Conservation (phyloP, 2,888 invertebrate species). For the Cryptosula pallasiana region DNA sequence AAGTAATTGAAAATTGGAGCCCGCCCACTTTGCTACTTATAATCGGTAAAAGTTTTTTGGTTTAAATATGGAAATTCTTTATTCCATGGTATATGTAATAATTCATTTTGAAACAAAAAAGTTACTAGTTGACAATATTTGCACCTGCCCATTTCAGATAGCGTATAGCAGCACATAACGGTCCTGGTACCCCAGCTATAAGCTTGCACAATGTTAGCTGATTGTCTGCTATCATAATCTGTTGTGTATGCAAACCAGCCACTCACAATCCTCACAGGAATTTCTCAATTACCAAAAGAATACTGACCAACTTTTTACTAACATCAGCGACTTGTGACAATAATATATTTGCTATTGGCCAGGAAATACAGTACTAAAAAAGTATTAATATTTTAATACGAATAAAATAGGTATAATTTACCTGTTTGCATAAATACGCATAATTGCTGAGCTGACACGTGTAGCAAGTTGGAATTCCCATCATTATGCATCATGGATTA, state of each 20-base stretch:
- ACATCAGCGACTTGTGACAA: neutral
- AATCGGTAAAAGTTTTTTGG: too few species aligned
- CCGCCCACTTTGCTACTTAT: too few species aligned
- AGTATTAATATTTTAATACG: too few species aligned
- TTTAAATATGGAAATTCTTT: neutral
- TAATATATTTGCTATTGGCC: too few species aligned
- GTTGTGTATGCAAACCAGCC: neutral
- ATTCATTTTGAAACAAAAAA: too few species aligned
- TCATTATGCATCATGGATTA: neutral
- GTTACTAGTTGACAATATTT: neutral
- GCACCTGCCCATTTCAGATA: neutral
- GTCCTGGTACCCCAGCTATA: neutral
- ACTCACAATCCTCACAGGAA: neutral
- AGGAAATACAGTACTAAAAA: too few species aligned
- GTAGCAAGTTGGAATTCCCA: neutral
- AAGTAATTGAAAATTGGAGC: too few species aligned
- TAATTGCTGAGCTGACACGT: neutral
- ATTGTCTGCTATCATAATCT: neutral
- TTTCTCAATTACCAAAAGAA: neutral
- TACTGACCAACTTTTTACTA: neutral
- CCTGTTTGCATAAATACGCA: too few species aligned
- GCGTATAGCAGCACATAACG: neutral
- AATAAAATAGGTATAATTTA: too few species aligned
- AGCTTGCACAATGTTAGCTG: neutral
- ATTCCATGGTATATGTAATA: too few species aligned